Evolutionary conservation across 2,113 vertebrate genomes (phyloP).

Genomic region (Protomyctophum bolini): DNA sequence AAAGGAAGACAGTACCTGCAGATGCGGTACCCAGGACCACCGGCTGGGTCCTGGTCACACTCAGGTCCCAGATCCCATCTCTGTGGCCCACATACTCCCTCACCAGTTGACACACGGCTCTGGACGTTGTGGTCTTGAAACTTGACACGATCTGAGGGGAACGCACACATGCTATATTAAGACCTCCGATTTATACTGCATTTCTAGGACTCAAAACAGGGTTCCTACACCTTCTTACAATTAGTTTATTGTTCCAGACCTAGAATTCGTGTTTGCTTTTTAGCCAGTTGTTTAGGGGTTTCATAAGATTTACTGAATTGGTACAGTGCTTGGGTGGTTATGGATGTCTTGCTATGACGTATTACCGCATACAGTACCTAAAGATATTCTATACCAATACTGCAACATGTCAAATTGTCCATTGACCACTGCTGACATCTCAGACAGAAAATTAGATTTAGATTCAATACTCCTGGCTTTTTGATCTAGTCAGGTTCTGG

Average conservation of each 20-base stretch:
- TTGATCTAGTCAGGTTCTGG: background rate
- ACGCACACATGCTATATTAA: conserved; percentile 2
- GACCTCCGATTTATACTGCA: background rate
- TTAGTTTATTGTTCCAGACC: too few species aligned
- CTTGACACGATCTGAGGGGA: conserved; percentile 92
- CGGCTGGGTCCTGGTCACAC: conserved; percentile 87
- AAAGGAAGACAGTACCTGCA: conserved; percentile 78
- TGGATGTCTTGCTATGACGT: too few species aligned
- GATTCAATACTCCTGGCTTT: too few species aligned
- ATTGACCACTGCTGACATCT: too few species aligned
- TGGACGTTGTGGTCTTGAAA: conserved; percentile 96
- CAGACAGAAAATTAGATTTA: too few species aligned
- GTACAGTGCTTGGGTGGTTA: too few species aligned
- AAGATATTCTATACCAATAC: too few species aligned
- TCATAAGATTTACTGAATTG: too few species aligned
- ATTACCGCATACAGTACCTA: too few species aligned
- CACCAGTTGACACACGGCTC: conserved; percentile 94
- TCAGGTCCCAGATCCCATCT: conserved; percentile 97
- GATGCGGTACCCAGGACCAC: conserved; percentile 94
- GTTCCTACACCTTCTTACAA: conserved; percentile 36
- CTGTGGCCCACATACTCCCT: conserved; percentile 93
- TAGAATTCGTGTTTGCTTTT: too few species aligned
- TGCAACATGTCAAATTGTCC: too few species aligned
- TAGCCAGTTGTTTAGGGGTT: too few species aligned
- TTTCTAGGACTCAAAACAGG: background rate